Conservation (phyloP, 2,888 invertebrate species). For the Ennomos fuscantarius region DNA sequence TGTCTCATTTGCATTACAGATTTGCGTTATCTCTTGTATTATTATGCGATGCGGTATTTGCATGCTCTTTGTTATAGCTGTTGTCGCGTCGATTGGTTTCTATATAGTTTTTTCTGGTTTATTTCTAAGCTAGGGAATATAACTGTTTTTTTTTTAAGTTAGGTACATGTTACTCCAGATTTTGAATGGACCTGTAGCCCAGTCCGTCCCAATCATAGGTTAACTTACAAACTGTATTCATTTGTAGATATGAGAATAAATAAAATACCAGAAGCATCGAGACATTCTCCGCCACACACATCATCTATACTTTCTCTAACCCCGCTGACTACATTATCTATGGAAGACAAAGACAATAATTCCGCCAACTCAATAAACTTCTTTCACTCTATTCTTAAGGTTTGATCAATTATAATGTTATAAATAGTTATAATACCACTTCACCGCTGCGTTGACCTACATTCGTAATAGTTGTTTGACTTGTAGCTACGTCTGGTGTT, state of each 20-base stretch:
- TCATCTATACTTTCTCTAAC: slow-evolving; percentile 9
- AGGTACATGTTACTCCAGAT: no score
- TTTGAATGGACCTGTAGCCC: no score
- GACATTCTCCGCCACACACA: slow-evolving; percentile 4
- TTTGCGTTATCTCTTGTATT: no score
- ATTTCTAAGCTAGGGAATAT: no score
- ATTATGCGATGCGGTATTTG: no score
- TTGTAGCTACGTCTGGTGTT: slow-evolving; percentile 19
- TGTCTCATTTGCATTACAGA: no score
- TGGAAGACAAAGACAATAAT: slow-evolving; percentile 17
- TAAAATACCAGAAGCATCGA: background rate
- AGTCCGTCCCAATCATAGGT: no score
- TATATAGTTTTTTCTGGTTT: no score
- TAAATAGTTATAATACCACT: slow-evolving; percentile 19
- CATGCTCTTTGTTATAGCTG: no score
- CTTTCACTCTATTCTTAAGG: slow-evolving; percentile 22
- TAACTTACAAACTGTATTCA: background rate
- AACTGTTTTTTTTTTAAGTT: no score
- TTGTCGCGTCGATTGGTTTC: no score
- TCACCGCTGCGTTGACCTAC: slow-evolving; percentile 33
- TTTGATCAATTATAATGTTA: slow-evolving; percentile 24
- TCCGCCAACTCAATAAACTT: slow-evolving; percentile 18
- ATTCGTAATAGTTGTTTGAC: slow-evolving; percentile 35
- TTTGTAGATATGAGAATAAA: no score
- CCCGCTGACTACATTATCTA: slow-evolving; percentile 8